Conservation (phyloP, 92 coral and sea anemone species). For the Siderastrea siderea region DNA sequence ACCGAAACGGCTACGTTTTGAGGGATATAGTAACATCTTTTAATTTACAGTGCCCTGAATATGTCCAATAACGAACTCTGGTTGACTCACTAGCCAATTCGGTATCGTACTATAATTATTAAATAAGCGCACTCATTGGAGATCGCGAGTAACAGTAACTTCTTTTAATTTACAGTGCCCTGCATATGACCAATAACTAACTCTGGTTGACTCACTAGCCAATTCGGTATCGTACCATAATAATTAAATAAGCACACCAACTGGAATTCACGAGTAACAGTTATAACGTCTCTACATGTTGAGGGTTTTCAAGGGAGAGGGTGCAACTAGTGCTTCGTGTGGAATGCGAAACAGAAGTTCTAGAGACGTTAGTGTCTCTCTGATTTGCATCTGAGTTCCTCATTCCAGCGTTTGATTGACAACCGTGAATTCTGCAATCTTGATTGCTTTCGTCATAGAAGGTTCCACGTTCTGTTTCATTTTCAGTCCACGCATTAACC, state of each 20-base stretch:
- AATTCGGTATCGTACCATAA: neutral
- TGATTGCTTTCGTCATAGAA: neutral
- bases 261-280: neutral
- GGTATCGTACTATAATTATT: neutral
- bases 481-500: slow-evolving; percentile 28
- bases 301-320: neutral
- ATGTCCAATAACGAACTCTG: neutral
- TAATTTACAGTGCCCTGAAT: too few relatives aligned
- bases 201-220: neutral
- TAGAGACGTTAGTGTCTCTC: neutral
- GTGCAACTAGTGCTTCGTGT: neutral
- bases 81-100: neutral
- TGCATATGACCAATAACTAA: too few relatives aligned
- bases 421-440: neutral
- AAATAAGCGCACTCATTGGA: neutral
- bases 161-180: too few relatives aligned
- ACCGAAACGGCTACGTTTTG: too few relatives aligned
- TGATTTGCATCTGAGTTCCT: neutral
- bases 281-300: neutral
- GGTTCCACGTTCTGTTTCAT: neutral
- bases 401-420: neutral
- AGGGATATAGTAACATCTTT: too few relatives aligned
- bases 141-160: neutral
- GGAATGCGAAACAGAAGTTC: slow-evolving; percentile 6
- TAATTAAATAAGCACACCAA: neutral